These are phyloP conservation scores for Psilopsiagon aymara DNA, from an alignment of 2,113 vertebrate genomes.

Conservation along the genomic window DNA sequence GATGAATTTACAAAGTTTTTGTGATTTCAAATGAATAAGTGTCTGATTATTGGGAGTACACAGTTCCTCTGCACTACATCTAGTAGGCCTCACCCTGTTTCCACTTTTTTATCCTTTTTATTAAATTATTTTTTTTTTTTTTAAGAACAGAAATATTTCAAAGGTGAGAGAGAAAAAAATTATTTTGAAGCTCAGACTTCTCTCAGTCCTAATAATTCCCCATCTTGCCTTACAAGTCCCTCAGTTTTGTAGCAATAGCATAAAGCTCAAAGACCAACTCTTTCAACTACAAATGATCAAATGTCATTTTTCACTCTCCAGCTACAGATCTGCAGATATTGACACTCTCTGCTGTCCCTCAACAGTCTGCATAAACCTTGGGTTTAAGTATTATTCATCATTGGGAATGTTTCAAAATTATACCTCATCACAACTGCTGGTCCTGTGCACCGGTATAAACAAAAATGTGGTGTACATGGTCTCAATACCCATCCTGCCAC, in stretches of 20 bases:
- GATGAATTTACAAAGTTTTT: background rate
- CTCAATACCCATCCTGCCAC: background rate
- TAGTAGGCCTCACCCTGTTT: background rate
- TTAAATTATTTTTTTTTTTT: background rate
- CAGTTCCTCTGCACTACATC: background rate
- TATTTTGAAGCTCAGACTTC: background rate
- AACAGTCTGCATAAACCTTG: background rate
- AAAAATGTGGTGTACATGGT: accelerated
- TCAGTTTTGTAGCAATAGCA: background rate
- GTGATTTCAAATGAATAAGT: background rate
- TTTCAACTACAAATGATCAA: background rate
- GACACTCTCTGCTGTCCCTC: background rate
- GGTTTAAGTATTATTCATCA: background rate
- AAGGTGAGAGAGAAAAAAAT: background rate
- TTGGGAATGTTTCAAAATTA: background rate
- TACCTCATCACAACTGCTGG: background rate
- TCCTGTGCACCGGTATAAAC: background rate
- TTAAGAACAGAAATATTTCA: background rate
- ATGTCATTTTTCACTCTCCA: background rate
- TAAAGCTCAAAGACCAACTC: background rate
- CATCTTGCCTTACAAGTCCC: background rate
- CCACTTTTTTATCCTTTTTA: background rate
- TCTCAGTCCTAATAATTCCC: background rate
- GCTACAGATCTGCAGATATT: background rate
- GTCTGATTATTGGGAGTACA: background rate